phyloP scores from a whole-genome alignment of 2,113 vertebrate genomes.

The Ageneiosus marmoratus region DNA sequence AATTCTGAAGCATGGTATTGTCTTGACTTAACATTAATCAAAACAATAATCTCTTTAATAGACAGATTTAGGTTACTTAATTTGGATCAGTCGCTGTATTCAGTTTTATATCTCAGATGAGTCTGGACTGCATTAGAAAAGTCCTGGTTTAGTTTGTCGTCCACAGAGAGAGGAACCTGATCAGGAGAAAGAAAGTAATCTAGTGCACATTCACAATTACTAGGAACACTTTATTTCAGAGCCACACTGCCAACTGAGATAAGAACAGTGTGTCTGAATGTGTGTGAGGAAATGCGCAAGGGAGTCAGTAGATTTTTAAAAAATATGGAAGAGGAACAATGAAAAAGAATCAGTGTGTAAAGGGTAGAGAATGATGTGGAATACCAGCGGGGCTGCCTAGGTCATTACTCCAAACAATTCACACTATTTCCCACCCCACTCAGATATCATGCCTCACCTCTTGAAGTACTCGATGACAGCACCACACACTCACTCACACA shows the following conservation, averaged over 20 bases:
- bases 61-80: conserved; percentile 43
- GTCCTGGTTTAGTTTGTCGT: neutral
- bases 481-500: neutral
- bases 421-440: conserved; percentile 32
- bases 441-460: conserved; percentile 26
- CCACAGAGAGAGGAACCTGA: neutral
- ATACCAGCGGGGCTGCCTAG: neutral
- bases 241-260: neutral
- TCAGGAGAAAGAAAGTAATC: conserved; percentile 25
- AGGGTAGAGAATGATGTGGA: neutral
- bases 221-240: neutral
- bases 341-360: neutral
- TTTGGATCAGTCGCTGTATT: neutral
- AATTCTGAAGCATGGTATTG: neutral
- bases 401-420: conserved; percentile 30
- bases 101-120: neutral
- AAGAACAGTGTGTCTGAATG: neutral
- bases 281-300: neutral
- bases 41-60: conserved; percentile 51
- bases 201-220: conserved; percentile 5
- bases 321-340: neutral
- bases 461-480: conserved; percentile 11
- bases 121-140: conserved; percentile 1
- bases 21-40: conserved; percentile 21
- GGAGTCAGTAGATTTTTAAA: neutral